phyloP scores from a whole-genome alignment of 2,113 vertebrate genomes.

The Urocitellus parryii region DNA sequence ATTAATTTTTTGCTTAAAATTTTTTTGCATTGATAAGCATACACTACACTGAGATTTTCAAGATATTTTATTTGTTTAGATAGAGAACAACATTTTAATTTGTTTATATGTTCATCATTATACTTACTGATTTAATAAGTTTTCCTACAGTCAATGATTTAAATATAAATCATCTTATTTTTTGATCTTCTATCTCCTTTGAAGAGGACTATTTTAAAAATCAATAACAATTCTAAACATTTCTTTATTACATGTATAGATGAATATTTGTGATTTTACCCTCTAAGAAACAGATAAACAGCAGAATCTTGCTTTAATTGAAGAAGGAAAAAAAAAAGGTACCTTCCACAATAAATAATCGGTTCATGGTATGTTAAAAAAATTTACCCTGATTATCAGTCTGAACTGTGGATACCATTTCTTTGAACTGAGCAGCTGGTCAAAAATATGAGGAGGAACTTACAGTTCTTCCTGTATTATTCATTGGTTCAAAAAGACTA shows the following conservation, averaged over 20 bases:
- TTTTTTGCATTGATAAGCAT: neutral
- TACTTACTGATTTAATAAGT: neutral
- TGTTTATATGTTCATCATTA: neutral
- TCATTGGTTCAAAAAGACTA: neutral
- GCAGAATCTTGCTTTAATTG: neutral
- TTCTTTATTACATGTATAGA: neutral
- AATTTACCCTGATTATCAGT: neutral
- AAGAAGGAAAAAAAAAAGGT: neutral
- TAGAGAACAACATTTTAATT: neutral
- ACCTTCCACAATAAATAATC: neutral
- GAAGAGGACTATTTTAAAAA: neutral
- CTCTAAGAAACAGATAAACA: neutral
- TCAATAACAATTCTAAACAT: neutral
- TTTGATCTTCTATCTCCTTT: neutral
- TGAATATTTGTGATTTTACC: neutral
- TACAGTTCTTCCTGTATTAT: neutral
- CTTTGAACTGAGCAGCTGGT: neutral
- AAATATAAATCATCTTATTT: neutral
- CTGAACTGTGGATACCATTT: neutral
- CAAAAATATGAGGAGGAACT: neutral
- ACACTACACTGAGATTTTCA: neutral
- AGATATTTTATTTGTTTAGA: neutral
- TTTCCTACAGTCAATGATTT: neutral
- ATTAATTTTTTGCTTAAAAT: neutral
- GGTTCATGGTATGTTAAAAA: neutral